Evolutionary conservation across 1,140 invertebrate species (phyloP).

Genomic region (Diprion similis): DNA sequence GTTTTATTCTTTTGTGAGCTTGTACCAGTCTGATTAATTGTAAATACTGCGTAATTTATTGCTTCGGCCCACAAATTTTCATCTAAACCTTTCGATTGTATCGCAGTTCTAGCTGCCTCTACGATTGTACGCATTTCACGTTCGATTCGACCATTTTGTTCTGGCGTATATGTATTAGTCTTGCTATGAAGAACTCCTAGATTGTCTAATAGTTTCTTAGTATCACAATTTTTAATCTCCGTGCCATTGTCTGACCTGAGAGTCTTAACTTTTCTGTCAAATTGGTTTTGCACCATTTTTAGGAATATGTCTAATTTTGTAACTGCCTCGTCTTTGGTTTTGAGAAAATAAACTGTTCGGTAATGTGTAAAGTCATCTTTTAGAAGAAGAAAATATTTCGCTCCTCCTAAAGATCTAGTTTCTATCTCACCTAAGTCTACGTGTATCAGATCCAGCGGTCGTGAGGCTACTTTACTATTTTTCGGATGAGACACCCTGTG

Average conservation of each 20-base stretch:
- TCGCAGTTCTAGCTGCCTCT: constrained; percentile 40
- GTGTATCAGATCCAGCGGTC: constrained; percentile 36
- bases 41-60: constrained; percentile 31
- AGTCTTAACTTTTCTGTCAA: constrained; percentile 32
- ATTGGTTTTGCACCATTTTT: constrained; percentile 36
- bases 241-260: constrained; percentile 43
- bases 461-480: constrained; percentile 19
- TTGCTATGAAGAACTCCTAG: constrained; percentile 35
- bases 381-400: constrained; percentile 39
- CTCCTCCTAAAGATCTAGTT: constrained; percentile 35
- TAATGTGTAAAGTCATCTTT: constrained; percentile 31
- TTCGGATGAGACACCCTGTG: constrained; percentile 26
- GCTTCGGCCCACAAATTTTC: constrained; percentile 37
- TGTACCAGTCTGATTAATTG: constrained; percentile 35
- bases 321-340: constrained; percentile 43
- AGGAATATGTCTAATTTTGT: constrained; percentile 36
- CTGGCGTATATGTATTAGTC: constrained; percentile 43
- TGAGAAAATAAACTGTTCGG: constrained; percentile 43
- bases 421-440: constrained; percentile 44
- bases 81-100: constrained; percentile 30
- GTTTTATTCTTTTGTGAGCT: constrained; percentile 25
- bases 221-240: constrained; percentile 37
- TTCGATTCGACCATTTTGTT: constrained; percentile 53
- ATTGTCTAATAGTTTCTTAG: constrained; percentile 25
- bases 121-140: constrained; percentile 50